Base-by-base conservation (phyloP, 2,888 invertebrate genomes). In the Galeruca laticollis region DNA sequence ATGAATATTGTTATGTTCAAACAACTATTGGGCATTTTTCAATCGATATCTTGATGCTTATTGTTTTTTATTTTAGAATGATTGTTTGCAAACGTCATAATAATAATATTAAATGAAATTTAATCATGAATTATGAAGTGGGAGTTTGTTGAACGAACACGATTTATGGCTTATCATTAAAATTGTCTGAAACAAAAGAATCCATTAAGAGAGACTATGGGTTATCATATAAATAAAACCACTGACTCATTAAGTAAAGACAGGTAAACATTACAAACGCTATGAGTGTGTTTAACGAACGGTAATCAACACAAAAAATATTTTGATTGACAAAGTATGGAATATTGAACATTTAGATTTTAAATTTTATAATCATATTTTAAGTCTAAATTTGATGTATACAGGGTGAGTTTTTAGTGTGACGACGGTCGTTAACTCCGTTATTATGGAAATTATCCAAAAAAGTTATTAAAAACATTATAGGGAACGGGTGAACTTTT, bases 161-260 rank as follows among this genome's bases (percentile, higher is more conserved):
- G 40, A 13, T 40, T 40, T 40, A n/a, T 5, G 6, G 40, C 40
- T 40, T 40, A 40, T 40, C n/a, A 40, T 40, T 40, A n/a, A 40
- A 37, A n/a, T 13, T 40, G n/a, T 40, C n/a, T n/a, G n/a, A 40
- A 40, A 40, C 40, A n/a, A 40, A 40, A n/a, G 40, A 40, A 40
- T 40, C 3, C 35, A 11, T 37, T 37, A 37, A 11, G 35, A 37
- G 11, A 0, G 6, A 1, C 1, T n/a, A n/a, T n/a, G 13, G n/a
- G 40, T 40, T 40, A 40, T 37, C 35, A 3, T 2, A 37, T 9
- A n/a, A 5, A 40, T 4, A 40, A 40, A 40, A 40, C n/a, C 5
- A 13, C 40, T 13, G n/a, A 26, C 26, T 26, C 26, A 26, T 26
- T 26, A 26, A 26, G n/a, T 40, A 6, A 40, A n/a, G 13, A 40